Percentiles rank a stretch among this genome's conserved stretches.
phyloP scores from a whole-genome alignment of 1,140 invertebrate genomes.

The Harlomillsia oculata region DNA sequence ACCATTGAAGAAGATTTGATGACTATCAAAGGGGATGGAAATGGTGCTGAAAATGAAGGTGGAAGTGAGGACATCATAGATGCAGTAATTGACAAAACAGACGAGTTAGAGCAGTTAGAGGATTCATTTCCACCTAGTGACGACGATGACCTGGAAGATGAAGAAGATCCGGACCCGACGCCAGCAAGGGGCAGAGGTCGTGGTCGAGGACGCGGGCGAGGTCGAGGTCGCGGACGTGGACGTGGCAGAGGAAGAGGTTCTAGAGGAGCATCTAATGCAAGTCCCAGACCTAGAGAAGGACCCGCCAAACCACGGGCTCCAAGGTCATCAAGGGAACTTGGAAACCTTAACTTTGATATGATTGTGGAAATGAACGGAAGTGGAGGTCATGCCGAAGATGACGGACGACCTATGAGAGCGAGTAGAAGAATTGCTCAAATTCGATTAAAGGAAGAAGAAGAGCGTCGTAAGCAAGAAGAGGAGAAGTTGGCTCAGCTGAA shows the following conservation, averaged over 20 bases:
- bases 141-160: conserved; percentile 31
- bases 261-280: neutral
- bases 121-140: conserved; percentile 29
- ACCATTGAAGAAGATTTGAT: conserved; percentile 61
- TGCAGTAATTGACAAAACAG: conserved; percentile 14
- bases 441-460: conserved; percentile 65
- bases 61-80: conserved; percentile 45
- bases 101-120: conserved; percentile 21
- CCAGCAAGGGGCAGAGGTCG: no score
- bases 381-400: conserved; percentile 38
- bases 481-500: conserved; percentile 43
- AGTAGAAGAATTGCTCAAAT: conserved; percentile 72
- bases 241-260: conserved; percentile 13
- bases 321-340: neutral
- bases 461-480: conserved; percentile 55
- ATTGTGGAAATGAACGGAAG: conserved; percentile 45
- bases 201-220: conserved; percentile 39
- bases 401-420: conserved; percentile 53
- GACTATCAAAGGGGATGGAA: conserved; percentile 59
- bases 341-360: conserved; percentile 2
- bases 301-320: neutral
- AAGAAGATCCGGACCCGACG: no score
- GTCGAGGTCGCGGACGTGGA: conserved; percentile 24
- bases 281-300: neutral
- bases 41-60: conserved; percentile 57